Conservation (phyloP, 2,888 invertebrate genomes). For the Lycocerus yunnanus region DNA sequence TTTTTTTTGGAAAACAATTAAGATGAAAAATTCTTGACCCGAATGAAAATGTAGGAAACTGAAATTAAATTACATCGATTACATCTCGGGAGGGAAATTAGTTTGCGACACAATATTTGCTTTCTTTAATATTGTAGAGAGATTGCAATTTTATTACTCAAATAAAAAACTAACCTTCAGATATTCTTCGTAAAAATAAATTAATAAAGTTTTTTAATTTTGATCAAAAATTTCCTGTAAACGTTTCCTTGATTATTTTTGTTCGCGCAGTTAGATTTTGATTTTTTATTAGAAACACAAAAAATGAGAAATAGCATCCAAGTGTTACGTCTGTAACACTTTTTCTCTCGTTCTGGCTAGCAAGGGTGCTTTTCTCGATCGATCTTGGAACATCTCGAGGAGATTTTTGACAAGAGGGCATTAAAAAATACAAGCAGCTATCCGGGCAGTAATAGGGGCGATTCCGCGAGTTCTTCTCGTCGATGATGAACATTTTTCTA, state of each 20-base stretch:
- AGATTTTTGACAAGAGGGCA: background rate
- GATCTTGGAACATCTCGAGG: background rate
- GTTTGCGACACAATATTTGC: background rate
- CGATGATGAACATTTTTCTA: background rate
- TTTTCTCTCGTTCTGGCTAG: background rate
- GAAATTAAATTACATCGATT: background rate
- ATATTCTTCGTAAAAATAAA: background rate
- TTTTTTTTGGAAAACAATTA: background rate
- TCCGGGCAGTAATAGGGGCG: background rate
- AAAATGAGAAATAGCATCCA: background rate
- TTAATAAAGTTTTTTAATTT: background rate
- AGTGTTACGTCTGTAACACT: background rate
- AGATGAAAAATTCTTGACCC: background rate
- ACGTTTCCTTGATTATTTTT: background rate
- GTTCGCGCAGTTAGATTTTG: background rate
- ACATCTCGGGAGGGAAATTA: background rate
- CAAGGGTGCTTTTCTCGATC: background rate
- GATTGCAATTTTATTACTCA: background rate
- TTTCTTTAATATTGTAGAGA: background rate
- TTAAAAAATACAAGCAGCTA: background rate
- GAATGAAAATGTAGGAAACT: background rate
- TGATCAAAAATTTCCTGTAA: background rate
- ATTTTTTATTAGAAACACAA: background rate
- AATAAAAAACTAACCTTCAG: background rate
- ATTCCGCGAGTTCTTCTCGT: too few species aligned